Base-by-base conservation (phyloP, 92 coral and sea anemone species). In the Porites divaricata region DNA sequence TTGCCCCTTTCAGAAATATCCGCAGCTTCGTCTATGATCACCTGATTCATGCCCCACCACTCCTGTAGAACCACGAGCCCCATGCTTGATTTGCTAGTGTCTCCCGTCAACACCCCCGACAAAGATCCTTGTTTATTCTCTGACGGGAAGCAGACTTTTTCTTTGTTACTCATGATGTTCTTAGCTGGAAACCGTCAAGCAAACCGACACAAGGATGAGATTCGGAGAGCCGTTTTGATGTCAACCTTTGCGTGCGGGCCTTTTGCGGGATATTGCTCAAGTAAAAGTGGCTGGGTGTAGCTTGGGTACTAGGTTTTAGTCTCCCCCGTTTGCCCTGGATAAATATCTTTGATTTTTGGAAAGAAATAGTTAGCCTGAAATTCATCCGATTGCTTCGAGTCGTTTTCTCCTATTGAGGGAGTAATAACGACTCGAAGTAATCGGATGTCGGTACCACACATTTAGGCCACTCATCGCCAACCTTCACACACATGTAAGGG, bases 31-130 rank as follows among this genome's bases (percentile, higher is more conserved):
- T 90, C 85, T 1, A 85, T 76, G 26, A 90, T 90, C 35, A 85
- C 53, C 17, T 90, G 75, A 75, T 70, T 90, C 83, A 90, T 50
- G 6, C 93, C 93, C 93, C 93, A 90, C 93, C 93, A 90, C 64
- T 90, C 93, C 20, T 90, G 93, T 77, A 90, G 67, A 48, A 90
- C 90, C 50, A 90, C 87, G 25, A 90, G 75, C 8, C 93, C 93
- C 65, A 75, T 75, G 63, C 54, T 63, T 48, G 86, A 83, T 66
- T 83, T 83, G 26, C 57, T 50, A 4, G 70, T 9, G 67, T 83
- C 75, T 54, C 85, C 82, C 23, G 90, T 80, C 63, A 90, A 62
- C 25, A 86, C 93, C 8, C 87, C 93, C 1, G 90, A 78, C n/a
- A 90, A 90, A 16, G 83, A 84, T 9, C 93, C 85, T 22, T 79